phyloP scores from a whole-genome alignment of 1,140 invertebrate species.

The Anagrus nilaparvatae region DNA sequence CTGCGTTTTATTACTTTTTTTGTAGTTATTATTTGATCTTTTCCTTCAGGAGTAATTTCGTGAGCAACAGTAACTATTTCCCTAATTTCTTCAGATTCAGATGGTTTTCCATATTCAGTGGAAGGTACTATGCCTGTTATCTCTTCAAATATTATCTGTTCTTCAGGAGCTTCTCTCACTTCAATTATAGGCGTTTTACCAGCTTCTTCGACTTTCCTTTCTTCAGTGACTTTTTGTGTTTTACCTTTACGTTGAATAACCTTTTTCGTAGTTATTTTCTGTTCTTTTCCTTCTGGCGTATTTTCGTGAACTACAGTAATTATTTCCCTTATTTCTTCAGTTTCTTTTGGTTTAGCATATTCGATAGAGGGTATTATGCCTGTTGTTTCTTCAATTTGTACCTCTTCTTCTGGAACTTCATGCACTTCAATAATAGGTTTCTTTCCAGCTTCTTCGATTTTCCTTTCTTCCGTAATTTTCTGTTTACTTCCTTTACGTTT shows the following conservation, averaged over 20 bases:
- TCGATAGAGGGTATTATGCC: too few relatives aligned
- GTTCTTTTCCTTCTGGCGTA: conserved; percentile 30
- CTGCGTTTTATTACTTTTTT: conserved; percentile 26
- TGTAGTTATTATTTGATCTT: conserved; percentile 15
- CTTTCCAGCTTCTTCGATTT: too few relatives aligned
- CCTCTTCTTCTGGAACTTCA: too few relatives aligned
- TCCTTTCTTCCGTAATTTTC: too few relatives aligned
- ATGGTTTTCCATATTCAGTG: conserved; percentile 5
- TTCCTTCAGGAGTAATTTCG: too few relatives aligned
- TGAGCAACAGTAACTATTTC: conserved; percentile 22
- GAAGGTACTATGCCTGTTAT: too few relatives aligned
- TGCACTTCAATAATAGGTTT: too few relatives aligned
- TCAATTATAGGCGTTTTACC: conserved; percentile 25
- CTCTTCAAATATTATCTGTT: conserved; percentile 18
- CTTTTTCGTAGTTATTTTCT: conserved; percentile 32
- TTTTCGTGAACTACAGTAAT: too few relatives aligned
- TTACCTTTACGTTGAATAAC: conserved; percentile 28
- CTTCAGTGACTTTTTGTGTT: conserved; percentile 27
- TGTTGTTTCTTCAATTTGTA: too few relatives aligned
- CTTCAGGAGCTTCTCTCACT: conserved; percentile 18
- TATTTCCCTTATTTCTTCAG: too few relatives aligned
- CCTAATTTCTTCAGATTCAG: conserved; percentile 16
- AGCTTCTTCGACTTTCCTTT: conserved; percentile 29
- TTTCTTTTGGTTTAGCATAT: too few relatives aligned
- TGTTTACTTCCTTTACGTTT: too few relatives aligned